phyloP scores from a whole-genome alignment of 1,140 invertebrate species.

The Sitobion miscanthi region DNA sequence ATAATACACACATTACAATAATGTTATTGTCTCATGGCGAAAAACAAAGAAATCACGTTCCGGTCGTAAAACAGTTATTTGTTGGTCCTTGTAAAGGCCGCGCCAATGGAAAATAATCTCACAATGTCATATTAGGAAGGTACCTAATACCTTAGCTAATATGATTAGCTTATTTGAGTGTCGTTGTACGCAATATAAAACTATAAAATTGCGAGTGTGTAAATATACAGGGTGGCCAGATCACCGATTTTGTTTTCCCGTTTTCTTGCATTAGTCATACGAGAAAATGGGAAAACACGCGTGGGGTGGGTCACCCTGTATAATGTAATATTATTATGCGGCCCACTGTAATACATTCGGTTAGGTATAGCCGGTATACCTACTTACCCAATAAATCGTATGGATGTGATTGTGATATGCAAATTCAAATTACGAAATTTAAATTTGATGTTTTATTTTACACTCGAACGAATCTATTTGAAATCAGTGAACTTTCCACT shows the following conservation, averaged over 20 bases:
- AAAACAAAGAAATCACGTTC: conserved; percentile 40
- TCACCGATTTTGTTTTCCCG: background rate
- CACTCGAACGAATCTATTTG: background rate
- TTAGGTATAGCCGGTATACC: background rate
- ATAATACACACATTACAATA: conserved; percentile 1
- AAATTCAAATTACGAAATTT: background rate
- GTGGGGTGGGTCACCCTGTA: background rate
- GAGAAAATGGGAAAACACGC: too few relatives aligned
- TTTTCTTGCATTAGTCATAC: background rate
- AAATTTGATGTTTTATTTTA: background rate
- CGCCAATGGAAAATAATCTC: background rate
- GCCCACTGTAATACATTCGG: background rate
- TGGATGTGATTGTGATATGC: background rate
- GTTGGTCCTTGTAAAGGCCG: conserved; percentile 47
- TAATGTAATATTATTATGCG: background rate
- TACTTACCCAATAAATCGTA: too few relatives aligned
- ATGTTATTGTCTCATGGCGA: background rate
- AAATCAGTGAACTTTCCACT: background rate
- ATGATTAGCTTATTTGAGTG: background rate
- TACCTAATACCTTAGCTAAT: background rate
- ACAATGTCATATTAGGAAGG: background rate
- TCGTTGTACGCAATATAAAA: background rate
- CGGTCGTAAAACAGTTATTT: conserved; percentile 25
- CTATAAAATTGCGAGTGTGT: background rate
- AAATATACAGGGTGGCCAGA: background rate